phyloP scores from a whole-genome alignment of 2,797 vertebrate genomes.

The Bovichtus variegatus region DNA sequence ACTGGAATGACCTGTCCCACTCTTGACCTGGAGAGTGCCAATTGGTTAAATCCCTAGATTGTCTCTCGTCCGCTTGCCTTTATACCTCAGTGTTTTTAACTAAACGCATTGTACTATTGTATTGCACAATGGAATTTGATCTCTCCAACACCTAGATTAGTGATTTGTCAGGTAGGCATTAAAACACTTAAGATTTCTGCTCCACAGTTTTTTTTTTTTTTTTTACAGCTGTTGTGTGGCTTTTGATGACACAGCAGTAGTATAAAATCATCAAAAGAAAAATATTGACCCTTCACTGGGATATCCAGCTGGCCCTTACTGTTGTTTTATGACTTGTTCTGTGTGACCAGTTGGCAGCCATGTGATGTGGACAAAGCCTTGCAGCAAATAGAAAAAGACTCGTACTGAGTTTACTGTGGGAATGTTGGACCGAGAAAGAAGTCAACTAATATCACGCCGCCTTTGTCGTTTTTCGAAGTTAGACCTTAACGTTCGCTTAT shows the following conservation, averaged over 20 bases:
- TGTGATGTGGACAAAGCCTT: conserved; percentile 46
- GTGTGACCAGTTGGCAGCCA: conserved; percentile 56
- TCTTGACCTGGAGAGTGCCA: conserved; percentile 6
- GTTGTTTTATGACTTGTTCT: conserved; percentile 47
- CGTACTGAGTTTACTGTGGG: conserved; percentile 2
- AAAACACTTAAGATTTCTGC: conserved; percentile 4
- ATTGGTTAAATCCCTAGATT: neutral
- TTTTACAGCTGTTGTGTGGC: conserved; percentile 33
- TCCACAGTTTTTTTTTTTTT: neutral
- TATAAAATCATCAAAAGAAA: conserved; percentile 26
- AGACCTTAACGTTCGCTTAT: conserved; percentile 11
- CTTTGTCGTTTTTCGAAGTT: conserved; percentile 1
- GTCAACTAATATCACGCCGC: neutral
- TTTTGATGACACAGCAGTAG: conserved; percentile 10
- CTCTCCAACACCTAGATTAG: neutral
- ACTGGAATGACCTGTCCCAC: conserved; percentile 41
- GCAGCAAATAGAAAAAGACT: conserved; percentile 17
- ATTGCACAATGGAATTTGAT: neutral
- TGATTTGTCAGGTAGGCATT: neutral
- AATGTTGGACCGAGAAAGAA: conserved; percentile 33
- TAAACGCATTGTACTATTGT: neutral
- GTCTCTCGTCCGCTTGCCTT: neutral
- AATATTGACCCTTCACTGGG: conserved; percentile 24
- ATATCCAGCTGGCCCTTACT: conserved; percentile 37
- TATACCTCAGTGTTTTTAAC: neutral